Percentiles rank a stretch among this genome's conserved stretches.
Evolutionary conservation across 1,140 invertebrate genomes (phyloP).

Genomic region (Lordiphosa mommai): DNA sequence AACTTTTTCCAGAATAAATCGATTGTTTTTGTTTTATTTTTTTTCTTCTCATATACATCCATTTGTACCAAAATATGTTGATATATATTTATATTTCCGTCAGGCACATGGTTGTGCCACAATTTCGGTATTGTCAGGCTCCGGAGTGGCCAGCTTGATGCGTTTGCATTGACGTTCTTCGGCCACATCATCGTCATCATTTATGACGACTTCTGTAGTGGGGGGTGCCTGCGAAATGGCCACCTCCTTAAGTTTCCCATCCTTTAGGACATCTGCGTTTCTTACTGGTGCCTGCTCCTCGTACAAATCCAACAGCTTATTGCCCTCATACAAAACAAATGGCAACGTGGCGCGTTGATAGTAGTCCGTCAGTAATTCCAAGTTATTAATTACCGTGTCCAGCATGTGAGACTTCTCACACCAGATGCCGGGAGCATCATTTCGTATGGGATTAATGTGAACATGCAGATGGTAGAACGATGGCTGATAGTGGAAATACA

Average conservation of each 20-base stretch:
- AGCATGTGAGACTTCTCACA: constrained; percentile 93
- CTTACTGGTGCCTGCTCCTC: constrained; percentile 40
- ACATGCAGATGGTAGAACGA: constrained; percentile 98
- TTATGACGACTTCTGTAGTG: not conserved
- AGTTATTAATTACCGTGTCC: constrained; percentile 93
- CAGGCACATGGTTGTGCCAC: constrained; percentile 32
- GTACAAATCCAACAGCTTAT: constrained; percentile 63
- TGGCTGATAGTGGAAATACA: constrained; percentile 97
- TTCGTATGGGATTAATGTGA: constrained; percentile 92
- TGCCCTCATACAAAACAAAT: constrained; percentile 84
- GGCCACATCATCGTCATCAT: constrained; percentile 28
- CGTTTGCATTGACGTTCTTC: constrained; percentile 50
- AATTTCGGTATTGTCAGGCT: constrained; percentile 27
- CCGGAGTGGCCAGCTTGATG: constrained; percentile 30
- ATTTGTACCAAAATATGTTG: constrained; percentile 13
- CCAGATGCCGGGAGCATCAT: constrained; percentile 90
- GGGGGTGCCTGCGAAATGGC: no score
- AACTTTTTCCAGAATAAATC: constrained; percentile 7
- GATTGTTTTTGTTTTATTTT: not conserved
- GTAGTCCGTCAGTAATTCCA: constrained; percentile 90
- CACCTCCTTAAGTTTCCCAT: not conserved
- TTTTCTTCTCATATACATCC: not conserved
- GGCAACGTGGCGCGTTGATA: constrained; percentile 90
- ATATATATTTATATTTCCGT: not conserved
- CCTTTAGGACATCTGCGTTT: not conserved